These are phyloP conservation scores for Micromesistius poutassou DNA, from an alignment of 2,797 vertebrate species.

Conservation along the genomic window DNA sequence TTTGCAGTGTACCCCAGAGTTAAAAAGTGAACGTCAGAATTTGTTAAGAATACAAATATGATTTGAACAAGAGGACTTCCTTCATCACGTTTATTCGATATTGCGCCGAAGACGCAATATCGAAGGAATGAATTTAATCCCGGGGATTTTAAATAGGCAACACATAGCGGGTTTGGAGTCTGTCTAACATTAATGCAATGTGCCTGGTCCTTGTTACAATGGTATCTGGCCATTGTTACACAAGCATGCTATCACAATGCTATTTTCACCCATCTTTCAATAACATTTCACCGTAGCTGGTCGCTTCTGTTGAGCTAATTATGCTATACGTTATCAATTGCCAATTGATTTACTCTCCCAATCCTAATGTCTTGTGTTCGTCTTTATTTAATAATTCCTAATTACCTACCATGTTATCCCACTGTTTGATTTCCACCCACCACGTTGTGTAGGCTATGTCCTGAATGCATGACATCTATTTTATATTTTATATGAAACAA, in stretches of 20 bases:
- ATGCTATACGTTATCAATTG: conserved; percentile 26
- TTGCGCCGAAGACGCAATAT: conserved; percentile 36
- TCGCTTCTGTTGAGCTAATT: conserved; percentile 43
- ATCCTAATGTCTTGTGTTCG: not conserved
- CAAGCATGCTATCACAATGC: conserved; percentile 44
- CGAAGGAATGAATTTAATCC: conserved; percentile 49
- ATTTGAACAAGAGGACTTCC: conserved; percentile 40
- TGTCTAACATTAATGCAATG: conserved; percentile 60
- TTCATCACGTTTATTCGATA: conserved; percentile 27
- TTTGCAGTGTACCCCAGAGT: not conserved
- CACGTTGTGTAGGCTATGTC: not conserved
- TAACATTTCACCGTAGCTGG: conserved; percentile 52
- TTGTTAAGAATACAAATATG: conserved; percentile 33
- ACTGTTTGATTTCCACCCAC: not conserved
- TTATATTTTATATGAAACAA: too few relatives aligned
- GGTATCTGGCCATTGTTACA: conserved; percentile 11
- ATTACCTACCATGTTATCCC: not conserved
- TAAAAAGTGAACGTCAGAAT: not conserved
- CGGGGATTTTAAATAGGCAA: conserved; percentile 43
- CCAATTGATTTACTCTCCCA: not conserved
- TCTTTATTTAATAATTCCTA: not conserved
- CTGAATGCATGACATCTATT: not conserved
- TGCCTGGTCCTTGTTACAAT: conserved; percentile 54
- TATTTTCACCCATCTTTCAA: conserved; percentile 43
- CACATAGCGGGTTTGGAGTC: conserved; percentile 51